Evolutionary conservation across 64 coral and sea anemone species (phyloP).

Genomic region (Trachythela sp.): DNA sequence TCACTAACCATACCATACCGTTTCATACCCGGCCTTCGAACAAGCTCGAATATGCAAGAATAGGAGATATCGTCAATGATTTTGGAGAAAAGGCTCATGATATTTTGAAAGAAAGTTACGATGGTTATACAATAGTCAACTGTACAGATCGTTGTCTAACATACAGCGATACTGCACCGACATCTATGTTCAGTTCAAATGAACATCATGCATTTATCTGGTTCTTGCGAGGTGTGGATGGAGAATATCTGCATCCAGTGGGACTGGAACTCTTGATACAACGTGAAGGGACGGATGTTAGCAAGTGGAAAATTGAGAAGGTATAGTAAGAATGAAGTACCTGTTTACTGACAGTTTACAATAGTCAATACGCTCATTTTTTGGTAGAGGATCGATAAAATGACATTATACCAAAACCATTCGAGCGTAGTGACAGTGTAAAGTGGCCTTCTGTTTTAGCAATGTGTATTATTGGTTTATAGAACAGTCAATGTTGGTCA

Average conservation of each 20-base stretch:
- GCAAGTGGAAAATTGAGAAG: slow-evolving; percentile 25
- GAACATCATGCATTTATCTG: slow-evolving; percentile 33
- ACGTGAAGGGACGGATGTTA: neutral
- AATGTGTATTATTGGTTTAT: no score
- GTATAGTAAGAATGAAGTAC: neutral
- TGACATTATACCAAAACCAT: no score
- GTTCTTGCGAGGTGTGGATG: slow-evolving; percentile 40
- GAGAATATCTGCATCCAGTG: slow-evolving; percentile 36
- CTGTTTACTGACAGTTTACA: no score
- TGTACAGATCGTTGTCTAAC: slow-evolving; percentile 46
- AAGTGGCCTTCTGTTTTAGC: no score
- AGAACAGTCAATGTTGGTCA: no score
- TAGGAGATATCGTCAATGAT: neutral
- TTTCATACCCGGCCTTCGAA: slow-evolving; percentile 33
- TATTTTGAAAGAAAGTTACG: slow-evolving; percentile 60
- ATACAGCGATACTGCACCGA: neutral
- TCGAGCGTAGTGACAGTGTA: no score
- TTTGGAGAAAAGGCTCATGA: neutral
- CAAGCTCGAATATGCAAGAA: neutral
- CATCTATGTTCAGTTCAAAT: neutral
- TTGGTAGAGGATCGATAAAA: no score
- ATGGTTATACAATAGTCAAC: slow-evolving; percentile 48
- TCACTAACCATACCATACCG: neutral
- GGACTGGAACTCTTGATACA: slow-evolving; percentile 37
- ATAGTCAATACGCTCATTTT: no score